Conservation (phyloP, 2,113 vertebrate species). For the Osmerus eperlanus region DNA sequence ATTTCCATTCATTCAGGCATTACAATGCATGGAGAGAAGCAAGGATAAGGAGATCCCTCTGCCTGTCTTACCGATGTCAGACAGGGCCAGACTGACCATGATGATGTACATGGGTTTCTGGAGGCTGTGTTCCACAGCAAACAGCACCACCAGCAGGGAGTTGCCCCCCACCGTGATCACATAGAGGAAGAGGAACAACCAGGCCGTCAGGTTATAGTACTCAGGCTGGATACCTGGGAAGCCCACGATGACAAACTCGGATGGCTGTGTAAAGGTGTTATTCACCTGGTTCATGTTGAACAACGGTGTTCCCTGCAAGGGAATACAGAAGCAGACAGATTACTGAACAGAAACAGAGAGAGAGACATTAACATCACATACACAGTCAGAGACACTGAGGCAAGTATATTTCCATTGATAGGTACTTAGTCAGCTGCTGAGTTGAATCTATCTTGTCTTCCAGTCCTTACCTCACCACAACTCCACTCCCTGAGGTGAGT, state of each 20-base stretch:
- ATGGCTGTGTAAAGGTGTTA: slow-evolving; percentile 14
- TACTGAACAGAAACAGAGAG: neutral
- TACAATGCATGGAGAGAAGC: too few species aligned
- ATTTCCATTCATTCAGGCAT: too few species aligned
- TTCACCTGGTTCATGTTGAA: slow-evolving; percentile 39
- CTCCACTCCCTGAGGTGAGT: neutral
- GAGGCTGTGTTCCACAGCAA: slow-evolving; percentile 43
- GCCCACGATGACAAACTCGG: slow-evolving; percentile 50
- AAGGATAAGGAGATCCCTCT: neutral
- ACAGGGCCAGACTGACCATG: slow-evolving; percentile 54
- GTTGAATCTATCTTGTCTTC: too few species aligned
- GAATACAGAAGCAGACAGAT: neutral
- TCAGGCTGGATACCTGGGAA: slow-evolving; percentile 44
- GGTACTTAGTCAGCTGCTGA: too few species aligned
- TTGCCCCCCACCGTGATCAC: slow-evolving; percentile 41
- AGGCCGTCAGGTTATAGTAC: slow-evolving; percentile 34
- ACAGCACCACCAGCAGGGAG: slow-evolving; percentile 40
- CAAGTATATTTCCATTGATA: too few species aligned
- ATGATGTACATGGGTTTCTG: slow-evolving; percentile 59
- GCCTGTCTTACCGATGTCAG: slow-evolving; percentile 38
- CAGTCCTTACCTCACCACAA: neutral
- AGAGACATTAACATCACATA: neutral
- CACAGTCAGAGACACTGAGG: too few species aligned
- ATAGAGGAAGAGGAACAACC: slow-evolving; percentile 45
- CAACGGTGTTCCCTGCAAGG: neutral